Base-by-base conservation (phyloP, 2,888 invertebrate species). In the Epinotia brunnichana region DNA sequence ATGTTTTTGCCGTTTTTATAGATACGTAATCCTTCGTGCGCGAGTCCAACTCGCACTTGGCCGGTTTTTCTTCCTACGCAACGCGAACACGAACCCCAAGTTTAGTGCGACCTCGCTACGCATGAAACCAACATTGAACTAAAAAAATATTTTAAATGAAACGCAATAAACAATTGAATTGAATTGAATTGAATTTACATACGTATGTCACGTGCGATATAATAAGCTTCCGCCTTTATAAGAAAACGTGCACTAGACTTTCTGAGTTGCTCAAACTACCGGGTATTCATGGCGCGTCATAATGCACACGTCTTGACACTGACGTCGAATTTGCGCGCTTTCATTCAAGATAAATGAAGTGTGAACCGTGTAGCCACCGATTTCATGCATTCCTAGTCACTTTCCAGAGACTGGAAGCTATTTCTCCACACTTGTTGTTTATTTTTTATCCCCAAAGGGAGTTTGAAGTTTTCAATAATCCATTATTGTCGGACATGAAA, bases 321-420 rank as follows among this genome's bases (percentile, higher is more conserved):
- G 70, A 73, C 64, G 44, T 61, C 48, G 67, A 74, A 76, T 84
- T 76, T 84, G 83, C 86, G 87, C 85, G 88, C 87, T 87, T 87
- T 87, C 86, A 77, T 83, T 84, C 82, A 77, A 73, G 66, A 56
- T 75, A 84, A 87, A 86, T 83, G 81, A 80, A 81, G 83, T 85
- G 83, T 82, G 82, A 85, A 82, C 81, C 77, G 77, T 79, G 77
- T 71, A 77, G 81, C 81, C 82, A 82, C 83, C 77, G 83, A 85
- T 85, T 87, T 86, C 83, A 85, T 85, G 84, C 83, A 75, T 69
- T 78, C 76, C 79, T 76, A 78, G 78, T 57, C 68, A 74, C 69
- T 75, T 76, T 74, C 74, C 70, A 62, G 73, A 69, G 51, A 69
- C 56, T 67, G 57, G 56, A 57, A 39, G 64, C 59, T 57, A 24